Conservation (phyloP, 1,140 invertebrate genomes). For the Nephotettix cincticeps region DNA sequence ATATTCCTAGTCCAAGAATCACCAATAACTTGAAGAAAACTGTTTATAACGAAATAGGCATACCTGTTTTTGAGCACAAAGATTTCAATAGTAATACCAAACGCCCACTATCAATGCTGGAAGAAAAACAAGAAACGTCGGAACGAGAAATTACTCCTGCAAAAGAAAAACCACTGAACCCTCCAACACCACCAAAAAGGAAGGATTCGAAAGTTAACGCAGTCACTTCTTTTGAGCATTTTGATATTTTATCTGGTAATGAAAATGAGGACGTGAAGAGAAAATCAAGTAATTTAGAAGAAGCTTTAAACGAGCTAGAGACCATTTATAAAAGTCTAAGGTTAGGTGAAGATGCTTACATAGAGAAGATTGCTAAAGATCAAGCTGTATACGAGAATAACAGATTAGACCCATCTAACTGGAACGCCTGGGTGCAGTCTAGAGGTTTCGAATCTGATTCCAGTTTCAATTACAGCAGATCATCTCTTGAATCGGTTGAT, state of each 20-base stretch:
- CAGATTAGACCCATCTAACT: background rate
- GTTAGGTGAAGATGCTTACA: conserved; percentile 75
- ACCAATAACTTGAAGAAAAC: background rate
- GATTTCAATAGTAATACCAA: background rate
- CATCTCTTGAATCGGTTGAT: conserved; percentile 3
- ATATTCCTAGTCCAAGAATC: conserved; percentile 9
- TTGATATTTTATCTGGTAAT: background rate
- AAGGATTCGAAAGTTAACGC: conserved; percentile 30
- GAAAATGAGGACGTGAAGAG: conserved; percentile 45
- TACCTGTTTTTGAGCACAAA: background rate
- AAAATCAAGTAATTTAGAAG: conserved; percentile 76
- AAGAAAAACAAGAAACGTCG: conserved; percentile 41
- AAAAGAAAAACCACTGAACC: conserved; percentile 27
- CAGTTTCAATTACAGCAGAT: conserved; percentile 23
- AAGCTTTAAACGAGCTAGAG: conserved; percentile 84
- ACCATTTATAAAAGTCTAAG: conserved; percentile 83
- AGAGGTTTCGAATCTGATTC: conserved; percentile 29
- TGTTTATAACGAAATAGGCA: conserved; percentile 13
- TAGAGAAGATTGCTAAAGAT: conserved; percentile 67
- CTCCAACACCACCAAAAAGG: conserved; percentile 34
- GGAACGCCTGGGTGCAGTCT: conserved; percentile 6
- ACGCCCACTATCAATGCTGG: conserved; percentile 42
- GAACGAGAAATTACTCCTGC: conserved; percentile 29
- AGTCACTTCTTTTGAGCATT: conserved; percentile 6
- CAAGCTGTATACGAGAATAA: background rate